phyloP scores from a whole-genome alignment of 1,140 invertebrate species.

The Caligus rogercresseyi region DNA sequence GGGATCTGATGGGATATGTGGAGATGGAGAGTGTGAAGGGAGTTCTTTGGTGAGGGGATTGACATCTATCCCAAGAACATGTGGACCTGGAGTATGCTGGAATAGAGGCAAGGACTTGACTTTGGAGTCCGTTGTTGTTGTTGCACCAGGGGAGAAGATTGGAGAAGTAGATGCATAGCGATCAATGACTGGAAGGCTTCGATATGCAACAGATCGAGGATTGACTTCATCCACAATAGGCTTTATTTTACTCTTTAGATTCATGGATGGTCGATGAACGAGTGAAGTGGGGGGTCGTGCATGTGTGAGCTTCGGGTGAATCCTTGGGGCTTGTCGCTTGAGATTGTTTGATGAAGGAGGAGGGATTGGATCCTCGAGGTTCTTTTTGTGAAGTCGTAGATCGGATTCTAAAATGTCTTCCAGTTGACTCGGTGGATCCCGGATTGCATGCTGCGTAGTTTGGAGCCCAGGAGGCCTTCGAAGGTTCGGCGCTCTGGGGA shows the following conservation, averaged over 20 bases:
- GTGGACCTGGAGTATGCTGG: neutral
- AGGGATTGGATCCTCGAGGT: neutral
- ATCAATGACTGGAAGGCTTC: neutral
- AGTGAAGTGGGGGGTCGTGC: neutral
- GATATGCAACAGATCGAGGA: neutral
- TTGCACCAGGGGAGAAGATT: neutral
- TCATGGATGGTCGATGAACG: slow-evolving; percentile 6
- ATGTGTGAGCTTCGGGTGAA: slow-evolving; percentile 11
- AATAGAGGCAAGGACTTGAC: neutral
- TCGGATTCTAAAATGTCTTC: slow-evolving; percentile 12
- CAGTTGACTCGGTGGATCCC: slow-evolving; percentile 7
- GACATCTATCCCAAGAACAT: neutral
- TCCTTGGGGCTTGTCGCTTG: slow-evolving; percentile 4
- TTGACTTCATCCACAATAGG: neutral
- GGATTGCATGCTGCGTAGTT: neutral
- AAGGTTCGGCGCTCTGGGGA: neutral
- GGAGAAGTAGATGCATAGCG: neutral
- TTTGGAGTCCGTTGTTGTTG: neutral
- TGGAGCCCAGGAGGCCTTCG: neutral
- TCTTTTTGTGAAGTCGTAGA: neutral
- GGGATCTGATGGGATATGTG: neutral
- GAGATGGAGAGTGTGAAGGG: neutral
- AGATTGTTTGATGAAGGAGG: neutral
- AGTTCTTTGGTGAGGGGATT: neutral
- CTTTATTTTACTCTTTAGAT: slow-evolving; percentile 1